Base-by-base conservation (phyloP, 2,113 vertebrate genomes). In the Xiphorhynchus elegans region DNA sequence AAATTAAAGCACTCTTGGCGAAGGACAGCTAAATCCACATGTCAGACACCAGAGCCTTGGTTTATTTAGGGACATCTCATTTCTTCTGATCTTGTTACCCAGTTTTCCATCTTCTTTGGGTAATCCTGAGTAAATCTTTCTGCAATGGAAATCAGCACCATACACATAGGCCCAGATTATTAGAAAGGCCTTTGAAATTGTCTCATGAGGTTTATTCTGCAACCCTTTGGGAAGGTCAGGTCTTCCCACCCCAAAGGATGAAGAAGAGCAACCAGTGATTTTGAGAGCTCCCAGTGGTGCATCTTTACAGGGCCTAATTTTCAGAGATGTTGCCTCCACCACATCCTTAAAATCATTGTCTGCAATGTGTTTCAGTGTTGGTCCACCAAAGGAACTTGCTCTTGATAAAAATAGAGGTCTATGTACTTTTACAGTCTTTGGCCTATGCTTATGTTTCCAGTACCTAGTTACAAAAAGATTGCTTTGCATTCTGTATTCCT, bases 41-140 rank as follows among this genome's bases (percentile, higher is more conserved):
- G 96, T 96, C 95, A 95, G 76, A 90, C 92, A 95, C 83, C 85
- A 93, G 90, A 87, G 88, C 88, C 83, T 92, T 88, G 93, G 96
- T 96, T 96, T 97, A 96, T 96, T 97, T 93, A 93, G 92, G 93
- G 93, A 94, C 95, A 96, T 92, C 76, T 84, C 73, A 93, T 94
- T 96, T 96, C 93, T 96, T 97, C 96, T 94, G 93, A 96, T 96
- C 92, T 94, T 89, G 92, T 95, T 94, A 95, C 92, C 69, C 95
- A 95, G 90, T 97, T 95, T 94, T 94, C 93, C 86, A 81, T 96
- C 88, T 93, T 96, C 95, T 95, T 85, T 95, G 73, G 76, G 88
- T 97, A 97, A 96, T 97, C 96, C 96, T 90, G 76, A 93, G 88
- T 94, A 96, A 97, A 96, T 95, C 93, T 94, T 94, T 69, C 90